Evolutionary conservation across 2,113 vertebrate genomes (phyloP).

Genomic region (Actenoides hombroni): DNA sequence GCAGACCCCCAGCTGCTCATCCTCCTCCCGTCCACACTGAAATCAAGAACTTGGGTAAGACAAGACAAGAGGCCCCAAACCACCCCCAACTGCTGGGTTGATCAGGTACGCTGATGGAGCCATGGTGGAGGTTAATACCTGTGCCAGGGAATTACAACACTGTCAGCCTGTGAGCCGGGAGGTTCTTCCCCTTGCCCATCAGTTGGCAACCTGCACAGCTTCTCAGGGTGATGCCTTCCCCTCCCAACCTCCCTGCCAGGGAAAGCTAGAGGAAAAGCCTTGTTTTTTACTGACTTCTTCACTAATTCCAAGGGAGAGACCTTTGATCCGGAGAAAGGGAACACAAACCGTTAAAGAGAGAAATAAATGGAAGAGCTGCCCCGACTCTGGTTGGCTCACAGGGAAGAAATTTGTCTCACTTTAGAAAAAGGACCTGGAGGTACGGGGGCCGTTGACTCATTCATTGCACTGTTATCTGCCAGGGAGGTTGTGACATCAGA

Average conservation of each 20-base stretch:
- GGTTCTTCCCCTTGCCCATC: neutral
- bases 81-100: neutral
- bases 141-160: neutral
- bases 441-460: constrained; percentile 61
- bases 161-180: neutral
- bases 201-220: neutral
- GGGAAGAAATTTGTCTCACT: constrained; percentile 81
- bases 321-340: constrained; percentile 56
- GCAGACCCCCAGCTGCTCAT: rapidly evolving
- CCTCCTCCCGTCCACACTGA: neutral
- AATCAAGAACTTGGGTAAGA: neutral
- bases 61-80: neutral
- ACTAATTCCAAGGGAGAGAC: constrained; percentile 39
- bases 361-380: constrained; percentile 70
- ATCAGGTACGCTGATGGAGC: neutral
- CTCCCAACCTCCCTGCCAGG: neutral
- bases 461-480: constrained; percentile 75
- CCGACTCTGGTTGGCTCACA: constrained; percentile 36
- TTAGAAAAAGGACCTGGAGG: constrained; percentile 76
- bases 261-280: neutral
- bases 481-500: constrained; percentile 69
- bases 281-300: neutral
- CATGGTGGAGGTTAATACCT: neutral
- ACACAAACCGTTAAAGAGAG: constrained; percentile 57
- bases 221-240: neutral